Evolutionary conservation across 2,797 vertebrate genomes (phyloP).

Genomic region (Phaenicophaeus curvirostris): DNA sequence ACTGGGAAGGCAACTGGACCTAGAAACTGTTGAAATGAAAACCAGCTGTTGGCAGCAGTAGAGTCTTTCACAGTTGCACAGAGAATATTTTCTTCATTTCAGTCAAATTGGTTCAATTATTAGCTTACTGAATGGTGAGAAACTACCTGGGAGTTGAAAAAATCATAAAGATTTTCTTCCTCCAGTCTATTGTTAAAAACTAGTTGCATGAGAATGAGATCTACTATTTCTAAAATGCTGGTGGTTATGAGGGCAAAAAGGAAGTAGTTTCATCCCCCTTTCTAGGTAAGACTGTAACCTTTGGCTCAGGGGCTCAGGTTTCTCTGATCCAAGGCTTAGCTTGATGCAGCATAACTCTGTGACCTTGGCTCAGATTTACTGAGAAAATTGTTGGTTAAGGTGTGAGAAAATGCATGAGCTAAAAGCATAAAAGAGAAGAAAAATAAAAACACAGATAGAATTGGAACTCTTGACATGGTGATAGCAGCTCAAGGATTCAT

Average conservation of each 20-base stretch:
- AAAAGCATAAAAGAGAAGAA: neutral
- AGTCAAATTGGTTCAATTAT: neutral
- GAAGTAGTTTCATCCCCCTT: neutral
- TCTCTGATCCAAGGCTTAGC: neutral
- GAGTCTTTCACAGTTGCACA: neutral
- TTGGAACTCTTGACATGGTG: neutral
- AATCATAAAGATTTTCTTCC: neutral
- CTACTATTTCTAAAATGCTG: neutral
- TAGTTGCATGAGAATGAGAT: neutral
- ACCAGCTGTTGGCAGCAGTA: neutral
- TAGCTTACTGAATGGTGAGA: neutral
- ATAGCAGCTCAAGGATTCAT: neutral
- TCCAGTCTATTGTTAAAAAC: neutral
- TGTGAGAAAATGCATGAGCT: neutral
- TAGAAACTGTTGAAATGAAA: neutral
- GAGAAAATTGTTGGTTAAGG: neutral
- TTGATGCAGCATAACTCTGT: neutral
- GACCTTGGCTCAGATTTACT: neutral
- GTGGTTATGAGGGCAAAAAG: neutral
- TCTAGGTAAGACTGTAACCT: neutral
- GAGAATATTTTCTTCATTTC: slow-evolving; percentile 16
- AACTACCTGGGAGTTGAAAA: neutral
- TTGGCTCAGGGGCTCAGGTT: neutral
- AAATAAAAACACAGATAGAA: neutral
- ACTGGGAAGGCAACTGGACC: neutral